phyloP scores from a whole-genome alignment of 2,113 vertebrate species.

The Dipodomys spectabilis region DNA sequence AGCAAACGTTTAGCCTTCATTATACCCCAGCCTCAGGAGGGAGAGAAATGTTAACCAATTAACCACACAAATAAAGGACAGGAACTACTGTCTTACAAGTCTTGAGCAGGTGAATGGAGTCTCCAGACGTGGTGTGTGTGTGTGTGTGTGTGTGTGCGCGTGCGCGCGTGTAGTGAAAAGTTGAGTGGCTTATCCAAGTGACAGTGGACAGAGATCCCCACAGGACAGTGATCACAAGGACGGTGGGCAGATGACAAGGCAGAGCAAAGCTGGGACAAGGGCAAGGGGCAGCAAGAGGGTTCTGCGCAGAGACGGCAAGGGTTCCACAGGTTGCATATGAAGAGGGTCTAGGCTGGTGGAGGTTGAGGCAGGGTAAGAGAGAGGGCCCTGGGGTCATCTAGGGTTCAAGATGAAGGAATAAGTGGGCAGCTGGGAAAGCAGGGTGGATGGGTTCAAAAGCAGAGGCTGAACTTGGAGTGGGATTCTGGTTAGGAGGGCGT shows the following conservation, averaged over 20 bases:
- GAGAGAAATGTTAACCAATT: not conserved
- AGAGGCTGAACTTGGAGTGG: too few relatives aligned
- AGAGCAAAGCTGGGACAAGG: not conserved
- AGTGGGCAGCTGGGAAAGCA: not conserved
- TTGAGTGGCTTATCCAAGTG: not conserved
- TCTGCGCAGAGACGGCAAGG: not conserved
- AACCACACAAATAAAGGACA: not conserved
- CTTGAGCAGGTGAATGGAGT: not conserved
- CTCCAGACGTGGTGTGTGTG: too few relatives aligned
- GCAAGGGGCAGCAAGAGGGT: not conserved
- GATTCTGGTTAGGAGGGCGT: not conserved
- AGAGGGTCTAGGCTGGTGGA: not conserved
- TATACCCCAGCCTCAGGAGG: not conserved
- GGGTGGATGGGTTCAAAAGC: too few relatives aligned
- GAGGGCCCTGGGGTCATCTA: too few relatives aligned
- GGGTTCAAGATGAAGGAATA: not conserved
- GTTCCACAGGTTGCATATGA: not conserved
- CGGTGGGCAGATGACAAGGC: not conserved
- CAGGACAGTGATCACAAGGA: not conserved
- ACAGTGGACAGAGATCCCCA: not conserved
- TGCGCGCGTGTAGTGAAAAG: not conserved
- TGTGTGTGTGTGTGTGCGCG: rapidly evolving
- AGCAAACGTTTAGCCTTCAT: not conserved
- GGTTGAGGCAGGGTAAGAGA: not conserved
- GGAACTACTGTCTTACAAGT: not conserved